Base-by-base conservation (phyloP, 2,113 vertebrate species). In the Amia ocellicauda region DNA sequence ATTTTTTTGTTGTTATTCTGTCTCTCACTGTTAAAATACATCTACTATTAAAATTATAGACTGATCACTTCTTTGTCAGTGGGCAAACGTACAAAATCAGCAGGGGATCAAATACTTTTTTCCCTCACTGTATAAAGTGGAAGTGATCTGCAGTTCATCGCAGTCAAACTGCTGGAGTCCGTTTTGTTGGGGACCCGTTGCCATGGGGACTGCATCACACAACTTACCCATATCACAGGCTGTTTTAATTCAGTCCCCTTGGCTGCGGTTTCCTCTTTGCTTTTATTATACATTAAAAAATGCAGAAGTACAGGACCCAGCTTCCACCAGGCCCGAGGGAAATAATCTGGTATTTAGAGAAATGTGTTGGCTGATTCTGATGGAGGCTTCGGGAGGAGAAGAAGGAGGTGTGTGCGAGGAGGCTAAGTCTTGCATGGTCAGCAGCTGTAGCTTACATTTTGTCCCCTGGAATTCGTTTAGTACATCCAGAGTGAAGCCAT, bases 341-440 rank as follows among this genome's bases (percentile, higher is more conserved):
- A 54, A 54, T 27, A 11, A 23, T 4, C 51, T 54, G 20, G 51
- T 22, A 54, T 54, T 54, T 54, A 11, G 11, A 23, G 51, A 54
- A 54, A 54, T 54, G 24, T 54, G 51, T 54, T 54, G 51, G 51
- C 51, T 20, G 51, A 54, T 24, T 54, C 14, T 11, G 24, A 22
- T 19, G 51, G 20, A 22, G n/a, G 8, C 11, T 24, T 54, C 5
- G 31, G 11, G 31, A 36, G 11, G 31, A 36, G 11, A 11, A 36
- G 31, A 10, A 36, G 7, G 22, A 54, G n/a, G 24, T 23, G n/a
- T 54, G 22, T 11, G 22, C 24, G 10, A 24, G 20, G 31, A 2
- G 31, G 31, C 31, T 36, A 11, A 24, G 10, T 54, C 24, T 54
- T 54, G 10, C 24, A 10, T 54, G 51, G 51, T 24, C 24, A 54